Evolutionary conservation across 2,113 vertebrate genomes (phyloP), one percentile per base, ranked within the genome.

Genomic region (human (Homo sapiens)): DNA sequence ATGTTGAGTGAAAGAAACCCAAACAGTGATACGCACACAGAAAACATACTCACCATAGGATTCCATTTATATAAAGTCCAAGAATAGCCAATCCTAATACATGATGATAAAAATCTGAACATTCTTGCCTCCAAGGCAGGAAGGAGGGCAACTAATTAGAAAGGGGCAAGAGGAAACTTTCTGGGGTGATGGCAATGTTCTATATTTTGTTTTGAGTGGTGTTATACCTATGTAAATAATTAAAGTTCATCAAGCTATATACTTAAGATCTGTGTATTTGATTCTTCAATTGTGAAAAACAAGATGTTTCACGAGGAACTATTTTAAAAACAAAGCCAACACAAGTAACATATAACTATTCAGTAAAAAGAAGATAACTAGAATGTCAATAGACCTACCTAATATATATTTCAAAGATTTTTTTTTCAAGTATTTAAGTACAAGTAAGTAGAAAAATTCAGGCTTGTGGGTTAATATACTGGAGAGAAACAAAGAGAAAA

Each of bases 401-500:
- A 72, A 70, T 75, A 40, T 70, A 66, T 95, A 83, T 61, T 73
- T 73, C n/a, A 85, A 68, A n/a, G 11, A 32, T 40, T 40, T 64
- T 89, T 55, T 55, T 55, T 55, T 75, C 23, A 89, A 86, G 22
- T 76, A 70, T 9, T 78, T 83, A 84, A 96, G 48, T 64, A 43
- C 84, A 95, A 76, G 89, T 94, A 76, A 95, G 85, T 6, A 93
- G 78, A 86, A 79, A 87, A 96, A 57, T n/a, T 91, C 38, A 73
- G 76, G 0, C 23, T 90, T 76, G 13, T 95, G 40, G 48, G 20
- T 92, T 88, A 88, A 92, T 88, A 90, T 61, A 85, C n/a, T 89
- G 50, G 35, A 96, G 8, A 87, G 64, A 95, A 92, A 96, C 86
- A 96, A 95, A 96, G 75, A 85, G 30, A 85, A 91, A 89, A 4